Conservation (phyloP, 2,113 vertebrate genomes). For the Erythrolamprus reginae region DNA sequence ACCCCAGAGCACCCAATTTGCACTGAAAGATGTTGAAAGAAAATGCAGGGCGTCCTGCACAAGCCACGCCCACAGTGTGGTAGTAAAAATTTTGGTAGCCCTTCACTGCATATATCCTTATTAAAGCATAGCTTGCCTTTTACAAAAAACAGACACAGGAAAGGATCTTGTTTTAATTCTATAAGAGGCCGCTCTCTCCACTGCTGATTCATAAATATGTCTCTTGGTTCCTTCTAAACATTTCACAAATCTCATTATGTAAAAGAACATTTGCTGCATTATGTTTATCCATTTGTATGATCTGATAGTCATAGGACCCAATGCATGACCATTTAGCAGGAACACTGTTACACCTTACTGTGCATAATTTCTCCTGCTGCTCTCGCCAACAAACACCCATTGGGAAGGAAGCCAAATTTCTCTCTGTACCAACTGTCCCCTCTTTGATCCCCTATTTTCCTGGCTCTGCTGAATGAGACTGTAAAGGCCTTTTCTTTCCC, state of each 20-base stretch:
- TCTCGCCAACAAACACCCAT: neutral
- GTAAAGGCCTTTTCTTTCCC: neutral
- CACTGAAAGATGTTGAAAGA: too few relatives aligned
- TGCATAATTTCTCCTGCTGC: neutral
- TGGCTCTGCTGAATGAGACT: neutral
- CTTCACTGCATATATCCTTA: neutral
- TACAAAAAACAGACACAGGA: conserved; percentile 1
- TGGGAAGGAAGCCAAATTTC: neutral
- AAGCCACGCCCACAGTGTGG: too few relatives aligned
- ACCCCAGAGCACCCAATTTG: too few relatives aligned
- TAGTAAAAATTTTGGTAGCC: too few relatives aligned
- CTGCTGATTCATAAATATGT: conserved; percentile 32
- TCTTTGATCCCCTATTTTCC: neutral
- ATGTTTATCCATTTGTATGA: conserved; percentile 1
- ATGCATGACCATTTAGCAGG: neutral
- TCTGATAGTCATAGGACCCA: neutral
- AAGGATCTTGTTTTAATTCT: conserved; percentile 7
- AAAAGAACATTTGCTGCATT: conserved; percentile 2
- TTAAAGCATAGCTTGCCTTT: conserved; percentile 4
- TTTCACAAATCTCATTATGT: neutral
- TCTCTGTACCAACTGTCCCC: neutral
- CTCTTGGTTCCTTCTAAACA: conserved; percentile 21
- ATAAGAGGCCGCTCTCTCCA: conserved; percentile 1
- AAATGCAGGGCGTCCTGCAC: too few relatives aligned
- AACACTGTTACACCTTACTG: neutral